Conservation (phyloP, 2,888 invertebrate species). For the Caenorhabditis parvicauda region DNA sequence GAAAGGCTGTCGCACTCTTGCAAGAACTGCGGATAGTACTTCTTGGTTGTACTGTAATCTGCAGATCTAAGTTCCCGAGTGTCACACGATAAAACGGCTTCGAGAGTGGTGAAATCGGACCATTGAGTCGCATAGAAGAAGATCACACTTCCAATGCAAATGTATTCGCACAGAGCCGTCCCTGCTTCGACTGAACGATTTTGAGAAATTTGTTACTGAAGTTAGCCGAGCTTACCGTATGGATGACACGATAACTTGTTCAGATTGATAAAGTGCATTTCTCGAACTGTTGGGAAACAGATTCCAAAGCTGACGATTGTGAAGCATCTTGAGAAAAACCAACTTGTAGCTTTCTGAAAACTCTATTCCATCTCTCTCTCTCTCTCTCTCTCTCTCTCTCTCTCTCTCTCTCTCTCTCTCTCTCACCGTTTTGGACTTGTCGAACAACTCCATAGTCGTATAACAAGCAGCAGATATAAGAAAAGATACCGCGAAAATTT, state of each 20-base stretch:
- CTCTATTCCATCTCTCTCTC: no score
- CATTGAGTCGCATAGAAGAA: conserved; percentile 14
- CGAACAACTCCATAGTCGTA: conserved; percentile 13
- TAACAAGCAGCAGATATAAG: conserved; percentile 6
- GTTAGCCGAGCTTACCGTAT: conserved; percentile 18
- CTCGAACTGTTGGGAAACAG: conserved; percentile 20
- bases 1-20: no score
- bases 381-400: no score
- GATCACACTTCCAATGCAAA: conserved; percentile 16
- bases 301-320: conserved; percentile 13
- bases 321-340: no score
- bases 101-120: conserved; percentile 18
- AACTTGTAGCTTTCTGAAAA: no score
- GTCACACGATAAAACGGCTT: no score
- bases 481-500: conserved; percentile 13
- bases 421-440: conserved; percentile 10
- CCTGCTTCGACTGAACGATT: conserved; percentile 12
- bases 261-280: conserved; percentile 6
- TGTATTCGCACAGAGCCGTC: conserved; percentile 20
- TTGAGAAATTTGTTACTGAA: no score
- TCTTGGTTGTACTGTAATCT: no score
- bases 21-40: no score
- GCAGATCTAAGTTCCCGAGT: no score
- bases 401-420: no score
- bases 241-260: conserved; percentile 4